phyloP scores from a whole-genome alignment of 2,797 vertebrate genomes.

The Menidia menidia region DNA sequence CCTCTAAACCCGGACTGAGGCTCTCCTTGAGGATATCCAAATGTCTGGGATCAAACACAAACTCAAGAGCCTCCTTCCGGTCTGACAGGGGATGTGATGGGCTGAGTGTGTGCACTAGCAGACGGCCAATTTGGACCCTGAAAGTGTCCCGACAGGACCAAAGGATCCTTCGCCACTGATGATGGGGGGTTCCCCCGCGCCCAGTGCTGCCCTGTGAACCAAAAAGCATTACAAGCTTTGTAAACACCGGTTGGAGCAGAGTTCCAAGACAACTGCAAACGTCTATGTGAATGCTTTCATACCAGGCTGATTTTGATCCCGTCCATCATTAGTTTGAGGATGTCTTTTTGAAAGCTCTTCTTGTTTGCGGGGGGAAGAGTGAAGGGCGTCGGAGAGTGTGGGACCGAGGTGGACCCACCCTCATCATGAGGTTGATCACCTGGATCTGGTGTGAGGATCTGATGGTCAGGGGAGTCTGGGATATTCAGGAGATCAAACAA shows the following conservation, averaged over 20 bases:
- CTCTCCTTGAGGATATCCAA: constrained; percentile 94
- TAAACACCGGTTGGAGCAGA: not conserved
- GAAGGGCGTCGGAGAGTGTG: constrained; percentile 74
- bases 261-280: not conserved
- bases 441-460: constrained; percentile 76
- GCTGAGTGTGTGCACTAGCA: constrained; percentile 91
- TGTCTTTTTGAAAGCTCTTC: constrained; percentile 92
- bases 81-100: constrained; percentile 84
- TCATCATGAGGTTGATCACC: constrained; percentile 83
- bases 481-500: constrained; percentile 89
- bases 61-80: constrained; percentile 89
- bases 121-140: constrained; percentile 90
- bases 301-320: constrained; percentile 91
- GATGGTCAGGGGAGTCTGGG: constrained; percentile 86
- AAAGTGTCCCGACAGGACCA: constrained; percentile 93
- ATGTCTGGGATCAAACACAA: constrained; percentile 88
- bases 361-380: constrained; percentile 78
- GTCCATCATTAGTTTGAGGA: constrained; percentile 91
- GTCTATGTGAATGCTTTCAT: not conserved
- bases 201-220: constrained; percentile 79
- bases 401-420: constrained; percentile 77
- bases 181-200: constrained; percentile 84
- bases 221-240: constrained; percentile 1
- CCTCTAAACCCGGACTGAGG: constrained; percentile 91
- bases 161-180: constrained; percentile 93